A percentile compares a stretch with the other conserved stretches of the same genome.
phyloP scores from a whole-genome alignment of 2,797 vertebrate genomes.

The Neosilurus mollespiculum region DNA sequence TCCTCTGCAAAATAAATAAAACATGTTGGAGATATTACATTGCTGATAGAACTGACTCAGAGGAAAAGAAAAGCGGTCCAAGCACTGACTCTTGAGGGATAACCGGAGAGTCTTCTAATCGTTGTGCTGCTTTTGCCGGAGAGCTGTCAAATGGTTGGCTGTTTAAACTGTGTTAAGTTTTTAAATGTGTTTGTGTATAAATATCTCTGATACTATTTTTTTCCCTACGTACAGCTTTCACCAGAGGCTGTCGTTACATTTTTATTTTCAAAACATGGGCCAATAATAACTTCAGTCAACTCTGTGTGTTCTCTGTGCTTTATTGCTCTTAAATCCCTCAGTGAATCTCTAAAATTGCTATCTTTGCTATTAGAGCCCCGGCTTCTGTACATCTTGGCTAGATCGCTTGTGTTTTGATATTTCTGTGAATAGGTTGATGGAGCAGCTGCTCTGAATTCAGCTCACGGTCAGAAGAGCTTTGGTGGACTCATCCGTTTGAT shows the following conservation, averaged over 20 bases:
- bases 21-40: not conserved
- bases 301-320: not conserved
- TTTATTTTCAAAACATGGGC: not conserved
- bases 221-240: not conserved
- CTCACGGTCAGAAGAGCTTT: not conserved
- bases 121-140: not conserved
- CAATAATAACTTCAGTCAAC: not conserved
- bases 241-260: not conserved
- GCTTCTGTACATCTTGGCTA: not conserved
- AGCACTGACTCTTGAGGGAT: not conserved
- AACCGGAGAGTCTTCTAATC: not conserved
- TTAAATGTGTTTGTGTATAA: not conserved
- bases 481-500: slow-evolving; percentile 7
- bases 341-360: not conserved
- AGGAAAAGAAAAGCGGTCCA: not conserved
- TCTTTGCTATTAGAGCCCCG: not conserved
- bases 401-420: slow-evolving; percentile 11
- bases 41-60: not conserved
- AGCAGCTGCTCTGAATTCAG: slow-evolving; percentile 23
- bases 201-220: not conserved
- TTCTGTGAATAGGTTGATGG: not conserved
- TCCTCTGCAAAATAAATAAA: not conserved
- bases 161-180: not conserved
- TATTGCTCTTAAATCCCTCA: not conserved
- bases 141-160: not conserved